Conservation (phyloP, 2,797 vertebrate genomes). For the Alcedo atthis region DNA sequence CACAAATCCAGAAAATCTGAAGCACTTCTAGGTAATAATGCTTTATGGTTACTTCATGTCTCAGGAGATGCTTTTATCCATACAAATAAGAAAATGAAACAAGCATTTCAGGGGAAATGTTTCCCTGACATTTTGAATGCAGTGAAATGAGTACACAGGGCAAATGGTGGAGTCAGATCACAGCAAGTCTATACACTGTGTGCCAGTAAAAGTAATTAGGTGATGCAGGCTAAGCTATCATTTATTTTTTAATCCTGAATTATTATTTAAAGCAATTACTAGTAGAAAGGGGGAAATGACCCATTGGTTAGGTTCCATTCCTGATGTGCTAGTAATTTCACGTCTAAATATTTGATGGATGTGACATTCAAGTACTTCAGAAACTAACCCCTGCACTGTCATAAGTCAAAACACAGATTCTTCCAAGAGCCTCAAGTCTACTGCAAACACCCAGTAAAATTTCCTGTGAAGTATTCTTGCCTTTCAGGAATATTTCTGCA, state of each 20-base stretch:
- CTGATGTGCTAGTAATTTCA: neutral
- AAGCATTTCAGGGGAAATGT: neutral
- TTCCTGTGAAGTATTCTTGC: neutral
- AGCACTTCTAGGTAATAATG: neutral
- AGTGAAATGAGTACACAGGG: neutral
- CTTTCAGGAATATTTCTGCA: neutral
- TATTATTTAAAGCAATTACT: neutral
- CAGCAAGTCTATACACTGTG: neutral
- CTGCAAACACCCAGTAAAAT: neutral
- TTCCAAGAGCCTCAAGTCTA: neutral
- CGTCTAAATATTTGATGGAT: neutral
- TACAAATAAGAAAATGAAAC: neutral
- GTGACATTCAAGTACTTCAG: neutral
- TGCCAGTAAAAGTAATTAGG: neutral
- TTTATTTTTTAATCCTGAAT: neutral
- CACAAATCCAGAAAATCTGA: neutral
- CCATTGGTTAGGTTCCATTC: neutral
- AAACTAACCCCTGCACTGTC: neutral
- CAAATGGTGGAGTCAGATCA: neutral
- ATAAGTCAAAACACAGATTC: neutral
- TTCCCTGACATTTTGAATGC: neutral
- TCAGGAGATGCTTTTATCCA: neutral
- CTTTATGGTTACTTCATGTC: neutral
- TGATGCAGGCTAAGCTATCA: neutral
- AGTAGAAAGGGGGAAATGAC: neutral